Evolutionary conservation across 2,797 vertebrate genomes (phyloP).

Genomic region (Crocidura indochinensis): DNA sequence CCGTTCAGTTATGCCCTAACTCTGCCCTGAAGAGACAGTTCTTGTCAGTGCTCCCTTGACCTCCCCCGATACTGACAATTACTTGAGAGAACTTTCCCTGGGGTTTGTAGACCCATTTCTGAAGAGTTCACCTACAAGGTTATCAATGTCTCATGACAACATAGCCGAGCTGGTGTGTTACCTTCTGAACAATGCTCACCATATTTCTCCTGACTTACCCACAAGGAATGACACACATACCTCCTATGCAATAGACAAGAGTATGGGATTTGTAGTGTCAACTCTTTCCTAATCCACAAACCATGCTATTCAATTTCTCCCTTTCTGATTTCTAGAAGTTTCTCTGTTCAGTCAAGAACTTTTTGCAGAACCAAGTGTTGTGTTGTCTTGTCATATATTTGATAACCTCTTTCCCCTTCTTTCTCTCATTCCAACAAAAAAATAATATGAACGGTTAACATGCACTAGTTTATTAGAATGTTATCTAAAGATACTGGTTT

Average conservation of each 20-base stretch:
- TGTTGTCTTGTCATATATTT: not conserved
- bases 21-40: slow-evolving; percentile 49
- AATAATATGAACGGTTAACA: not conserved
- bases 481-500: slow-evolving; percentile 5
- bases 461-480: not conserved
- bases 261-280: not conserved
- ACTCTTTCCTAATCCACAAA: not conserved
- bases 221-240: not conserved
- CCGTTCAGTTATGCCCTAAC: not conserved
- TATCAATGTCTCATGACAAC: not conserved
- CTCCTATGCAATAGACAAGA: not conserved
- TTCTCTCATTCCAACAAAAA: slow-evolving; percentile 8
- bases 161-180: not conserved
- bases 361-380: slow-evolving; percentile 36
- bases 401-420: slow-evolving; percentile 19
- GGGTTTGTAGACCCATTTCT: slow-evolving; percentile 8
- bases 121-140: not conserved
- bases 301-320: not conserved
- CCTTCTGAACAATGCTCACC: slow-evolving; percentile 15
- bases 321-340: slow-evolving; percentile 33
- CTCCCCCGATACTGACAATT: slow-evolving; percentile 47
- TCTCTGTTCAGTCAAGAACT: slow-evolving; percentile 43
- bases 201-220: not conserved
- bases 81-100: not conserved
- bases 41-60: not conserved